A percentile compares a stretch with the other conserved stretches of the same genome.
Evolutionary conservation across 2,888 invertebrate genomes (phyloP).

Genomic region (Acleris sparsana): DNA sequence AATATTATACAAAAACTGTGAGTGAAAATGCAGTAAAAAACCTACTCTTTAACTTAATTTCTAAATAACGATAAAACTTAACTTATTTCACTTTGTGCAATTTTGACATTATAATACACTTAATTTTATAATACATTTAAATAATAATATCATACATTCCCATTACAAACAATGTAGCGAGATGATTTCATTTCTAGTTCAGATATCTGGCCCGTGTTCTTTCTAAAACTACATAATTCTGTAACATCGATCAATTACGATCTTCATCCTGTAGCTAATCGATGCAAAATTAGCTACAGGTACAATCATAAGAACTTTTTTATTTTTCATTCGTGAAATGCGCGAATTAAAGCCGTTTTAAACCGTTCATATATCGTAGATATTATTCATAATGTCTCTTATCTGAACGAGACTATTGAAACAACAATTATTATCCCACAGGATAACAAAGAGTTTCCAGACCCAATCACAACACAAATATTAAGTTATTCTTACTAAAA

Average conservation of each 20-base stretch:
- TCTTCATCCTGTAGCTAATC: too few species aligned
- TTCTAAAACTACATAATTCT: neutral
- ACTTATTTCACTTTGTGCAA: slow-evolving; percentile 69
- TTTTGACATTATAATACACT: slow-evolving; percentile 42
- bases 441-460: slow-evolving; percentile 45
- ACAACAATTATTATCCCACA: slow-evolving; percentile 56
- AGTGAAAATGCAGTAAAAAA: slow-evolving; percentile 39
- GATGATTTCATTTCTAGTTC: slow-evolving; percentile 49
- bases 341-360: too few species aligned
- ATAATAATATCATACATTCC: slow-evolving; percentile 53
- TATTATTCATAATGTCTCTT: neutral
- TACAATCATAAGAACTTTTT: too few species aligned
- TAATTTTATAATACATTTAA: neutral
- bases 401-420: slow-evolving; percentile 42
- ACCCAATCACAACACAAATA: too few species aligned
- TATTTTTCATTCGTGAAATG: too few species aligned
- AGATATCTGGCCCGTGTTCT: neutral
- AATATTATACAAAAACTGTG: slow-evolving; percentile 35
- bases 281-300: too few species aligned
- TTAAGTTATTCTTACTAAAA: too few species aligned
- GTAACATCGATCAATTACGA: too few species aligned
- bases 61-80: slow-evolving; percentile 19
- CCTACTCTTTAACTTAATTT: slow-evolving; percentile 26
- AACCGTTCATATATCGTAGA: too few species aligned
- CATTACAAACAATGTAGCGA: slow-evolving; percentile 61